Percentiles rank a stretch among this genome's conserved stretches.
Evolutionary conservation across 2,797 vertebrate species (phyloP).

Genomic region (Bovichtus diacanthus): DNA sequence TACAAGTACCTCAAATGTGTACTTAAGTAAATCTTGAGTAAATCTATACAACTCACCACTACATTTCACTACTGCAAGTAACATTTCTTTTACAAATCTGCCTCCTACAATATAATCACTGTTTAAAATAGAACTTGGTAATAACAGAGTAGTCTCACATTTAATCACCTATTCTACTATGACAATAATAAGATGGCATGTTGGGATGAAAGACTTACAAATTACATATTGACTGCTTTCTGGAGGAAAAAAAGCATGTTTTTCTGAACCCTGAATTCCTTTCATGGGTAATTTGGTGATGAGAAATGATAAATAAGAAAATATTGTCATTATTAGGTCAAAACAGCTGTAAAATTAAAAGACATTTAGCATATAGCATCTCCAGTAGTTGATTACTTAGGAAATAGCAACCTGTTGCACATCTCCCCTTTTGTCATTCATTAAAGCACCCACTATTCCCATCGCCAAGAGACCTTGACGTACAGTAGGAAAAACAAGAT

Average conservation of each 20-base stretch:
- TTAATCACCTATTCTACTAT: slow-evolving; percentile 35
- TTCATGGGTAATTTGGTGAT: not conserved
- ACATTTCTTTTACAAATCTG: slow-evolving; percentile 13
- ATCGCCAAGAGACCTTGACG: not conserved
- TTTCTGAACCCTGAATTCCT: not conserved
- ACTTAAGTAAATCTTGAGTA: no score
- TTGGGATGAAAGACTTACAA: slow-evolving; percentile 3
- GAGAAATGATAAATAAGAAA: not conserved
- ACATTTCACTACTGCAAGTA: not conserved
- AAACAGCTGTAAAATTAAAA: not conserved
- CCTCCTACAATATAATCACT: slow-evolving; percentile 10
- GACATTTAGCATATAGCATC: not conserved
- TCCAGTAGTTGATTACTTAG: not conserved
- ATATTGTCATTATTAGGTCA: not conserved
- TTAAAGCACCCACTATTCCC: not conserved
- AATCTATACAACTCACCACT: not conserved
- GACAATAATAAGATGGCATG: slow-evolving; percentile 31
- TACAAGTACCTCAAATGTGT: no score
- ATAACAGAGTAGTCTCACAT: slow-evolving; percentile 48
- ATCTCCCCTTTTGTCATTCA: not conserved
- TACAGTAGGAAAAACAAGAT: not conserved
- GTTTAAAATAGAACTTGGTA: slow-evolving; percentile 18
- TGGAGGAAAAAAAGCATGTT: not conserved
- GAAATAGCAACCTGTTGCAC: not conserved
- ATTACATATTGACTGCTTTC: slow-evolving; percentile 1